phyloP scores from a whole-genome alignment of 2,888 invertebrate genomes.

The Clostera curtula region DNA sequence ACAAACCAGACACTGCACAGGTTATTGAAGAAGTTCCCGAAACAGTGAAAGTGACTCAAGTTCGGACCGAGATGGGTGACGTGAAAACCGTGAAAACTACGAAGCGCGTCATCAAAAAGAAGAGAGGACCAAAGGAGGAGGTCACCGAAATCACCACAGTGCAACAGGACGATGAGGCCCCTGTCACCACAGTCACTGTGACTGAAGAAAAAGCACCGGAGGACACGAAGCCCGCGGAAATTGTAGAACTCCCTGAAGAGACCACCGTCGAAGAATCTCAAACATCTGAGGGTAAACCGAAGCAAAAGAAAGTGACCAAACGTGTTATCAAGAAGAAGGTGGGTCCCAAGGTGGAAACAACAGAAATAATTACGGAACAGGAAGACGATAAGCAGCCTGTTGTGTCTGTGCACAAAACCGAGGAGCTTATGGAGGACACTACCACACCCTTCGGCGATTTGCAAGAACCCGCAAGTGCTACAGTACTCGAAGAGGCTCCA shows the following conservation, averaged over 20 bases:
- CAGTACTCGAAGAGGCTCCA: slow-evolving; percentile 2
- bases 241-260: background rate
- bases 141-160: slow-evolving; percentile 51
- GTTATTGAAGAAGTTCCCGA: slow-evolving; percentile 18
- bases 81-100: slow-evolving; percentile 12
- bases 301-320: slow-evolving; percentile 28
- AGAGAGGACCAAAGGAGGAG: slow-evolving; percentile 35
- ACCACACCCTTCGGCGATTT: background rate
- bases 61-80: slow-evolving; percentile 15
- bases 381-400: slow-evolving; percentile 18
- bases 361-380: slow-evolving; percentile 34
- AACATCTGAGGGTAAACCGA: slow-evolving; percentile 18
- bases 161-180: slow-evolving; percentile 42
- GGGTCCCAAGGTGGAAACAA: slow-evolving; percentile 35
- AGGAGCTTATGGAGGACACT: background rate
- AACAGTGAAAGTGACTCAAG: slow-evolving; percentile 14
- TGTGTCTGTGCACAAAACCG: background rate
- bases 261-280: slow-evolving; percentile 1
- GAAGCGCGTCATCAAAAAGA: slow-evolving; percentile 33
- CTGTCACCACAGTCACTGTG: slow-evolving; percentile 29
- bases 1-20: slow-evolving; percentile 7
- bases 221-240: slow-evolving; percentile 4
- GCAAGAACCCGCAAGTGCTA: slow-evolving; percentile 6
- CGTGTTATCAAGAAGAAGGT: slow-evolving; percentile 29
- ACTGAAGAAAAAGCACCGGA: slow-evolving; percentile 7